Base-by-base conservation (phyloP, 2,888 invertebrate species). In the Trilocha varians region DNA sequence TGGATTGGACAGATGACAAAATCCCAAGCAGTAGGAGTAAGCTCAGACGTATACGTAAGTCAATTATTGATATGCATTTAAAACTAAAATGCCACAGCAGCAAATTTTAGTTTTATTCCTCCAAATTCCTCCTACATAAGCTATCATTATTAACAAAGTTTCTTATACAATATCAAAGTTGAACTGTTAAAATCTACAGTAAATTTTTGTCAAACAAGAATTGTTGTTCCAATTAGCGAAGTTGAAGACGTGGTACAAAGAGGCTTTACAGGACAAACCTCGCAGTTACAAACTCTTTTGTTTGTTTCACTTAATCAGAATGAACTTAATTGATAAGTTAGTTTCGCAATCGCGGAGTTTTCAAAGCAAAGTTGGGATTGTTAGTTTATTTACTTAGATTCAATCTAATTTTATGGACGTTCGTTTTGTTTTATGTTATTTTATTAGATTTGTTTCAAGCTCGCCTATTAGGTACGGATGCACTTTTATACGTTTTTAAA, bases 161-260 rank as follows among this genome's bases (percentile, higher is more conserved):
- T n/a, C n/a, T n/a, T n/a, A n/a, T n/a, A n/a, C n/a, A n/a, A n/a
- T n/a, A n/a, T n/a, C n/a, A n/a, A n/a, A n/a, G n/a, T n/a, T n/a
- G n/a, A n/a, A n/a, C n/a, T n/a, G n/a, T n/a, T n/a, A 25, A 25
- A 25, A 25, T 25, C 25, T 9, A 25, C 25, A 25, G 25, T 11
- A 11, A 11, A 25, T 25, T 25, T 25, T 25, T 25, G 36, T 36
- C 15, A n/a, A 16, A 36, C 17, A 36, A 34, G 34, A 34, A 16
- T n/a, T 36, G 16, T 36, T 36, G 36, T 16, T 36, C 36, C 36
- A 36, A 36, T 36, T 36, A 36, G n/a, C 36, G 36, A 36, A 36
- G 36, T 36, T 36, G 36, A n/a, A 36, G 36, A 25, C 25, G 25
- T 25, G 25, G 25, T 25, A 25, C 25, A 25, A 25, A 25, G 25